Percentiles rank a stretch among this genome's conserved stretches.
phyloP scores from a whole-genome alignment of 2,888 invertebrate genomes.

The Arge pagana region DNA sequence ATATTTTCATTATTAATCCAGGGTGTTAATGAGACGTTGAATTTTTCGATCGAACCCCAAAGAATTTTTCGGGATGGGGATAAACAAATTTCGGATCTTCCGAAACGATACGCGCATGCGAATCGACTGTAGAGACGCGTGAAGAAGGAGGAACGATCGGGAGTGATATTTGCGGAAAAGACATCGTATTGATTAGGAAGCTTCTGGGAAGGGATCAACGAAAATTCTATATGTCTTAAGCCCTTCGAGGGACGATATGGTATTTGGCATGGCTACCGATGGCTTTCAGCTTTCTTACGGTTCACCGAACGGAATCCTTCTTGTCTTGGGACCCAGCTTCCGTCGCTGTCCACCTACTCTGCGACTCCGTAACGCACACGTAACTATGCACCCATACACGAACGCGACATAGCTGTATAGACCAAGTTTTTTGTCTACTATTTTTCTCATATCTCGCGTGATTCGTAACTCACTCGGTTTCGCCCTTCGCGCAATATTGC shows the following conservation, averaged over 20 bases:
- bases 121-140: too few relatives aligned
- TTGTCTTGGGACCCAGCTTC: constrained; percentile 15
- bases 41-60: too few relatives aligned
- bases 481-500: constrained; percentile 34
- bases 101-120: too few relatives aligned
- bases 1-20: too few relatives aligned
- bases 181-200: constrained; percentile 19
- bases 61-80: too few relatives aligned
- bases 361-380: neutral
- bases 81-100: too few relatives aligned
- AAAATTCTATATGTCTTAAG: constrained; percentile 40
- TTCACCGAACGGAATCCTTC: constrained; percentile 43
- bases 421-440: constrained; percentile 8
- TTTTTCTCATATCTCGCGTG: constrained; percentile 9
- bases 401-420: neutral
- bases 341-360: neutral
- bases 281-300: constrained; percentile 49
- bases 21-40: too few relatives aligned
- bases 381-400: neutral
- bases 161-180: constrained; percentile 20
- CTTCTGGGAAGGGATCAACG: constrained; percentile 29
- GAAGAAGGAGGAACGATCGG: too few relatives aligned
- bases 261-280: constrained; percentile 39
- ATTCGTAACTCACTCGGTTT: constrained; percentile 14
- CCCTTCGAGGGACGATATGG: constrained; percentile 25